Evolutionary conservation across 2,113 vertebrate genomes (phyloP).

Genomic region (Labrus mixtus): DNA sequence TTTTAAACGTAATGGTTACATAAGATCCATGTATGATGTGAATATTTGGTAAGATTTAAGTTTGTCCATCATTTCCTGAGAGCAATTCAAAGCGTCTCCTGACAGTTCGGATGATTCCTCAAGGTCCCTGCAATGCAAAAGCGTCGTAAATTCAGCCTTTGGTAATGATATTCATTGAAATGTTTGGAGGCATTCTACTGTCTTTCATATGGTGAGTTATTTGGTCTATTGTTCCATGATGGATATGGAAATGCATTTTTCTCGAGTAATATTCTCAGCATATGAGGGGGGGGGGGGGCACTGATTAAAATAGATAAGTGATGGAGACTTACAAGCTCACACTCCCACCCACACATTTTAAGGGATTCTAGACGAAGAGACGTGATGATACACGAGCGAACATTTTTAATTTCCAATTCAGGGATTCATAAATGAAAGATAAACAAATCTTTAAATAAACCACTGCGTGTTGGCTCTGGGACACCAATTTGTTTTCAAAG

Average conservation of each 20-base stretch:
- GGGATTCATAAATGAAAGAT: constrained; percentile 65
- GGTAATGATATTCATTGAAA: constrained; percentile 77
- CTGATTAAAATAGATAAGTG: constrained; percentile 56
- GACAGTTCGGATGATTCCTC: constrained; percentile 23
- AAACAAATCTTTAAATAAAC: constrained; percentile 67
- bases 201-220: constrained; percentile 62
- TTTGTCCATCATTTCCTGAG: not conserved
- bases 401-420: constrained; percentile 59
- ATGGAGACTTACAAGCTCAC: constrained; percentile 20
- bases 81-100: constrained; percentile 4
- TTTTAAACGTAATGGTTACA: not conserved
- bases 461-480: constrained; percentile 44
- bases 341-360: constrained; percentile 23
- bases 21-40: not conserved
- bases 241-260: constrained; percentile 62
- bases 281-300: constrained; percentile 34
- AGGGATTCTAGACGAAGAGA: not conserved
- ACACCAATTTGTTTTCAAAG: constrained; percentile 54
- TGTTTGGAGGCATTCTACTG: constrained; percentile 51
- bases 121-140: constrained; percentile 50
- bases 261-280: constrained; percentile 40
- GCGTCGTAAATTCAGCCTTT: constrained; percentile 36
- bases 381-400: constrained; percentile 6
- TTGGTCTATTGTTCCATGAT: constrained; percentile 42
- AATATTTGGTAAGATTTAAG: constrained; percentile 1